These are phyloP conservation scores for Desoria tigrina DNA, from an alignment of 2,888 invertebrate genomes.

Conservation along the genomic window DNA sequence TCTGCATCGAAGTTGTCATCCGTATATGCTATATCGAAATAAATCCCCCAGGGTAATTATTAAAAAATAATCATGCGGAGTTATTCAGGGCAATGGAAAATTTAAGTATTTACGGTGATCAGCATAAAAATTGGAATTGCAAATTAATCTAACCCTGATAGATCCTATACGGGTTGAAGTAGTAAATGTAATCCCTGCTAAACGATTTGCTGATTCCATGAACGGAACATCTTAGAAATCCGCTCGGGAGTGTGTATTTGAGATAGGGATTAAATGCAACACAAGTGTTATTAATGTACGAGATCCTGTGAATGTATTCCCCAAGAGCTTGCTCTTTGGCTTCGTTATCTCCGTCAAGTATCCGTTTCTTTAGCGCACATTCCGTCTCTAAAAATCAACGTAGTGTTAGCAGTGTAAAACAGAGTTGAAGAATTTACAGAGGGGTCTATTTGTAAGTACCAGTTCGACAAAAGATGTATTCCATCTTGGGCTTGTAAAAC, in stretches of 20 bases:
- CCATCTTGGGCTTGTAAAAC: slow-evolving; percentile 45
- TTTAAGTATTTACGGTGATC: too few species aligned
- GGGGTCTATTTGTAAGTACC: too few species aligned
- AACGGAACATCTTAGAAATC: slow-evolving; percentile 40
- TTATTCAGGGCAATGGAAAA: too few species aligned
- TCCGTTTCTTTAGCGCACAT: slow-evolving; percentile 38
- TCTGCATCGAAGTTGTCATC: slow-evolving; percentile 40
- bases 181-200: slow-evolving; percentile 37
- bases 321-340: slow-evolving; percentile 31
- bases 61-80: neutral
- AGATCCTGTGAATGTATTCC: slow-evolving; percentile 28
- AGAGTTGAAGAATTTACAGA: too few species aligned
- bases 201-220: slow-evolving; percentile 32
- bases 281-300: slow-evolving; percentile 34
- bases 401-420: slow-evolving; percentile 38
- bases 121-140: neutral
- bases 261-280: slow-evolving; percentile 38
- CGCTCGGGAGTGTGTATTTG: slow-evolving; percentile 41
- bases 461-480: slow-evolving; percentile 15
- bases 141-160: slow-evolving; percentile 35
- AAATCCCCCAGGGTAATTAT: neutral
- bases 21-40: slow-evolving; percentile 32
- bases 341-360: slow-evolving; percentile 33
- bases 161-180: slow-evolving; percentile 44
- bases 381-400: slow-evolving; percentile 46